phyloP scores from a whole-genome alignment of 2,797 vertebrate genomes.

The Gallinago solitaria region DNA sequence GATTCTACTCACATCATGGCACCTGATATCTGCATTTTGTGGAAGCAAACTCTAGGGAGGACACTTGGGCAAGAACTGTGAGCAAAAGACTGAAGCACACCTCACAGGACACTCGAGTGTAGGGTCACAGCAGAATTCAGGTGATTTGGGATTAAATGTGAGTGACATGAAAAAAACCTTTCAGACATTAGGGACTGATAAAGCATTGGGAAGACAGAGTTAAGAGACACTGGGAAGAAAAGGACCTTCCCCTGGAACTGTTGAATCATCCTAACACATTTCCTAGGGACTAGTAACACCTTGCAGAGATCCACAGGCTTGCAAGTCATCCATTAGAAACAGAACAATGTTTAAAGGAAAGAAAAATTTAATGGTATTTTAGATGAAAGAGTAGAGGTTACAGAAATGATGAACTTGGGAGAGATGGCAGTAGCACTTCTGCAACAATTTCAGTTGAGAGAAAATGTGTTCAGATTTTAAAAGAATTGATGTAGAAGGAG shows the following conservation, averaged over 20 bases:
- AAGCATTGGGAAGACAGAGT: neutral
- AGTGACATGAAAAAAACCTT: neutral
- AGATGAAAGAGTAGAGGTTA: neutral
- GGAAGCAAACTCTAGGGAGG: neutral
- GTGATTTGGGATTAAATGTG: neutral
- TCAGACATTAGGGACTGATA: neutral
- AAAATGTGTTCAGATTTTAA: neutral
- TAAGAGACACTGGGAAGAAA: neutral
- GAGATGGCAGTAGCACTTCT: neutral
- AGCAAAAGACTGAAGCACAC: neutral
- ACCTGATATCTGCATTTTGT: neutral
- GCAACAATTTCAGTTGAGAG: neutral
- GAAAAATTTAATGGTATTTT: neutral
- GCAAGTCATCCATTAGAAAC: neutral
- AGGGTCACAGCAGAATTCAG: neutral
- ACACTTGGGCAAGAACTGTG: neutral
- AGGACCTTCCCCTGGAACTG: neutral
- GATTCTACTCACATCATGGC: neutral
- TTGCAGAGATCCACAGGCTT: neutral
- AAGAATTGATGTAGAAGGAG: neutral
- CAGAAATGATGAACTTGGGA: neutral
- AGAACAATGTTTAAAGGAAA: neutral
- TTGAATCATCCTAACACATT: neutral
- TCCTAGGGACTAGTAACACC: neutral
- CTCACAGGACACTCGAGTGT: accelerated